Conservation (phyloP, 2,797 vertebrate species). For the Poecile montanus region DNA sequence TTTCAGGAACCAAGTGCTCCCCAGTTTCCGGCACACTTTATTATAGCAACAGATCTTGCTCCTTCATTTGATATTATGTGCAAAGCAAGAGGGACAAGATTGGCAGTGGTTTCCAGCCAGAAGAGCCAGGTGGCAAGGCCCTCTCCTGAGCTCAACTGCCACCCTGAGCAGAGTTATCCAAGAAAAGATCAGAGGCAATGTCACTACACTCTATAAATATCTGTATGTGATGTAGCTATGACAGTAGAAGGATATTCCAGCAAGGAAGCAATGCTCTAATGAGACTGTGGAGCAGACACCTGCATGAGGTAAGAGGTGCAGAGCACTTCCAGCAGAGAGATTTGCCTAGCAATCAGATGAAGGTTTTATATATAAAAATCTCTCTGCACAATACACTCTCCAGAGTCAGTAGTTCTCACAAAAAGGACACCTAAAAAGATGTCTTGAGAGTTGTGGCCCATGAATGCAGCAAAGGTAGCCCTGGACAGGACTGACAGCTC, state of each 20-base stretch:
- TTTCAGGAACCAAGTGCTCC: conserved; percentile 28
- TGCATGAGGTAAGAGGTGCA: background rate
- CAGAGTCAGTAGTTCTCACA: background rate
- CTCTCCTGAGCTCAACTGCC: conserved; percentile 24
- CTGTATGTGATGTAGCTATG: background rate
- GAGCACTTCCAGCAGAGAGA: background rate
- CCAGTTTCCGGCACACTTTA: background rate
- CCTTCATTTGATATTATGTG: conserved; percentile 12
- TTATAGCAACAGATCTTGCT: conserved; percentile 19
- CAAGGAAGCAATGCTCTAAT: background rate
- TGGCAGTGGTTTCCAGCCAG: background rate
- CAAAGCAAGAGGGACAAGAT: background rate
- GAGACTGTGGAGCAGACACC: background rate
- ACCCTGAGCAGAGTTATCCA: background rate
- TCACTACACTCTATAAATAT: conserved; percentile 52
- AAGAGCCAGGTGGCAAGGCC: conserved; percentile 37
- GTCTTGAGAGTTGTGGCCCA: background rate
- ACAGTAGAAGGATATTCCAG: conserved; percentile 6
- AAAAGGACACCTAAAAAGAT: background rate
- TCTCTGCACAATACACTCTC: background rate
- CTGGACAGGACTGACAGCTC: background rate
- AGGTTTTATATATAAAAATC: background rate
- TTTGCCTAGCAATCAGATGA: background rate
- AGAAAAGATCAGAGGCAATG: conserved; percentile 39
- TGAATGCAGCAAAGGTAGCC: background rate